phyloP scores from a whole-genome alignment of 2,888 invertebrate species.

The Tridacna gigas region DNA sequence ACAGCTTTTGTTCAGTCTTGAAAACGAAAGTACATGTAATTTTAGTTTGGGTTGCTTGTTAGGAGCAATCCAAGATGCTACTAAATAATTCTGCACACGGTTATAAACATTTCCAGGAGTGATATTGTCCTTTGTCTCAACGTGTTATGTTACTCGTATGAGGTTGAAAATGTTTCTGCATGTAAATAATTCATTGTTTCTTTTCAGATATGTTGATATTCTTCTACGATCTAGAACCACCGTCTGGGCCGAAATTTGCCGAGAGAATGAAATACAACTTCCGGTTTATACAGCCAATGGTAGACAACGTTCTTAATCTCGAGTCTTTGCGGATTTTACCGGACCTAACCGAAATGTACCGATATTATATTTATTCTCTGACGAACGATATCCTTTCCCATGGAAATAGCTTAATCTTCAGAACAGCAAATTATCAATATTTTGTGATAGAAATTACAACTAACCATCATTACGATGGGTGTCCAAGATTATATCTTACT shows the following conservation, averaged over 20 bases:
- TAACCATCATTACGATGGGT: constrained; percentile 59
- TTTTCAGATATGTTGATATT: constrained; percentile 39
- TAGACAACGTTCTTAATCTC: constrained; percentile 44
- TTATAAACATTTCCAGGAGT: too few relatives aligned
- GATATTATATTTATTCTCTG: constrained; percentile 57
- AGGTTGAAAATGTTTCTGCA: too few relatives aligned
- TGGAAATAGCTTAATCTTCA: constrained; percentile 52
- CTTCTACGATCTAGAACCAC: constrained; percentile 55
- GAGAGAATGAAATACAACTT: constrained; percentile 55
- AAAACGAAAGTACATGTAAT: too few relatives aligned
- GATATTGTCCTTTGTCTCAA: too few relatives aligned
- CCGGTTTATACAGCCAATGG: constrained; percentile 52
- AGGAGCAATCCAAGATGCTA: too few relatives aligned
- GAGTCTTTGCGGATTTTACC: constrained; percentile 55
- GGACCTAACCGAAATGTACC: constrained; percentile 59
- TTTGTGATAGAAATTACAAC: constrained; percentile 55
- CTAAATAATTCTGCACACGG: too few relatives aligned
- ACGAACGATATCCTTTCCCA: constrained; percentile 44
- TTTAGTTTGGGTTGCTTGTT: too few relatives aligned
- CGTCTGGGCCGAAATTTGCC: constrained; percentile 55
- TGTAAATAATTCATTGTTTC: too few relatives aligned
- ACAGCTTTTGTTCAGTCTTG: too few relatives aligned
- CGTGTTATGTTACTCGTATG: too few relatives aligned
- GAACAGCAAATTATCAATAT: constrained; percentile 44
- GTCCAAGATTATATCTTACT: constrained; percentile 51